Conservation (phyloP, 2,797 vertebrate species). For the Dipus sagitta region DNA sequence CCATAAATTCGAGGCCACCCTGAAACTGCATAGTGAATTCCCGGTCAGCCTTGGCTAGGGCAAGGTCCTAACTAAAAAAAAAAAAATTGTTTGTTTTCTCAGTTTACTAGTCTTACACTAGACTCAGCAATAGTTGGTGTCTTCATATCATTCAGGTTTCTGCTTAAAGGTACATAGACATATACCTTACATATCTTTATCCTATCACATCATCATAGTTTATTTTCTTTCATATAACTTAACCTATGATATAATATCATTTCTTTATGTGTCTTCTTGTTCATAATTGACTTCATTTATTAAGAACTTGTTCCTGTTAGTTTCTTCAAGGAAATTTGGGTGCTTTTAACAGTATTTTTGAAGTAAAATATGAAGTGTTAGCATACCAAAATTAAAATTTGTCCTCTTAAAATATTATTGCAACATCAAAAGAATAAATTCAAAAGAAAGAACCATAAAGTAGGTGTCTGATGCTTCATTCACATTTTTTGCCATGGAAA, state of each 20-base stretch:
- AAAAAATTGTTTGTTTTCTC: background rate
- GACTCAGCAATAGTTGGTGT: background rate
- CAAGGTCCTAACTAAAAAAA: no score
- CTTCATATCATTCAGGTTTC: background rate
- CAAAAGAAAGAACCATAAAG: background rate
- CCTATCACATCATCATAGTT: background rate
- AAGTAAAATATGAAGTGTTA: background rate
- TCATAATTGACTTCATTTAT: background rate
- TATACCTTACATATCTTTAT: background rate
- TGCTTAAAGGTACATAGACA: background rate
- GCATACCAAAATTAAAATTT: background rate
- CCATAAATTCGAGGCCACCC: no score
- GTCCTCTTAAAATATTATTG: background rate
- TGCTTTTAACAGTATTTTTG: background rate
- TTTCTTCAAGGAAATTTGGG: background rate
- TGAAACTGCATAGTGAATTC: no score
- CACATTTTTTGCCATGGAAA: background rate
- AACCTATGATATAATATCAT: background rate
- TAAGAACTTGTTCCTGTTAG: background rate
- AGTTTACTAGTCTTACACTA: background rate
- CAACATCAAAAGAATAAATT: background rate
- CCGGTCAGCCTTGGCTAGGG: no score
- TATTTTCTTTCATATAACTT: background rate
- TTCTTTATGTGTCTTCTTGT: background rate
- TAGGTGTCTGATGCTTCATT: background rate